phyloP scores from a whole-genome alignment of 2,888 invertebrate species.

The Zhengitettix transpicula region DNA sequence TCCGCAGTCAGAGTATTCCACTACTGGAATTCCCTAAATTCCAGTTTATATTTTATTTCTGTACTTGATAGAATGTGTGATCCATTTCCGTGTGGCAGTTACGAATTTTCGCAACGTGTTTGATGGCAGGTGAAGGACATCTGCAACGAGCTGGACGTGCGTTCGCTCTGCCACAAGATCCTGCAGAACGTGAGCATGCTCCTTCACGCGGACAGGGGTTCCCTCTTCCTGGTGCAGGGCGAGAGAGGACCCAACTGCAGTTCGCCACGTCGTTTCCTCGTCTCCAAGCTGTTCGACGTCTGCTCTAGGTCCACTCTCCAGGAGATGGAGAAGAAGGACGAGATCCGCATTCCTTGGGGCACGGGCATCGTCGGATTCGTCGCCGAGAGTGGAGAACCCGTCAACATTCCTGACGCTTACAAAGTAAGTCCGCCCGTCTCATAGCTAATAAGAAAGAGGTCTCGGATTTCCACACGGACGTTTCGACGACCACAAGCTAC shows the following conservation, averaged over 20 bases:
- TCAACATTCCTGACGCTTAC: constrained; percentile 92
- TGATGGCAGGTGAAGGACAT: constrained; percentile 69
- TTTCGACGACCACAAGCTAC: too few relatives aligned
- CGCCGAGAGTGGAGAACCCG: constrained; percentile 79
- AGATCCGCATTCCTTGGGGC: constrained; percentile 88
- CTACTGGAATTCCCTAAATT: too few relatives aligned
- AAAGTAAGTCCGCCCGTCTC: constrained; percentile 37
- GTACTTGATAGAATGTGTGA: too few relatives aligned
- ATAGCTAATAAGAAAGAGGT: neutral
- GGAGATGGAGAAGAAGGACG: constrained; percentile 83
- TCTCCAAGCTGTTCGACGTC: constrained; percentile 89
- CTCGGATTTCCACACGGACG: too few relatives aligned
- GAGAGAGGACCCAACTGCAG: constrained; percentile 27
- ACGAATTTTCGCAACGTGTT: constrained; percentile 15
- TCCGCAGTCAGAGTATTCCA: too few relatives aligned
- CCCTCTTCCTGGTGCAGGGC: constrained; percentile 78
- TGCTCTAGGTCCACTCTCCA: constrained; percentile 82
- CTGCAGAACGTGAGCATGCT: constrained; percentile 86
- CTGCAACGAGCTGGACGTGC: constrained; percentile 87
- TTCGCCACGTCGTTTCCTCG: constrained; percentile 48
- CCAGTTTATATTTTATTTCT: too few relatives aligned
- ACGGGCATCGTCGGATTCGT: constrained; percentile 90
- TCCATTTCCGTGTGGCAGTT: too few relatives aligned
- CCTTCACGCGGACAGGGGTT: constrained; percentile 81
- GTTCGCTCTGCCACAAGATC: constrained; percentile 89